phyloP scores from a whole-genome alignment of 1,140 invertebrate species.

The Apis cerana region DNA sequence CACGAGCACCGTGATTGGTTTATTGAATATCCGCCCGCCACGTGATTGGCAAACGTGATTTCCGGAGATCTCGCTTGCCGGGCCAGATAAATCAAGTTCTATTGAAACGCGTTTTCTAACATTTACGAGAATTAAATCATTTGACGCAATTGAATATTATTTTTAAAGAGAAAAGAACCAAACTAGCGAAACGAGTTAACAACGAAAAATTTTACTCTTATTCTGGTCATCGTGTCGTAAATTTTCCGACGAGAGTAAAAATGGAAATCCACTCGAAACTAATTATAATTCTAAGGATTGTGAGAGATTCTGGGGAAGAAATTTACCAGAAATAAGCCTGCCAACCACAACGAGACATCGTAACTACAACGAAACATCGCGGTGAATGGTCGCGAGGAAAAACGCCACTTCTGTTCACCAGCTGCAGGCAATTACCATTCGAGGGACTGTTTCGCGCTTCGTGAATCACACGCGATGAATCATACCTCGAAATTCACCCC shows the following conservation, averaged over 20 bases:
- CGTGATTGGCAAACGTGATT: constrained; percentile 76
- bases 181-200: not conserved
- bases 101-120: not conserved
- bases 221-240: no score
- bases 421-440: constrained; percentile 30
- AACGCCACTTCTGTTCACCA: not conserved
- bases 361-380: not conserved
- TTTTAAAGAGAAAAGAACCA: not conserved
- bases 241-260: no score
- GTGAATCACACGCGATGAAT: constrained; percentile 44
- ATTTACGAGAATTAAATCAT: not conserved
- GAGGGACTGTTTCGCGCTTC: not conserved
- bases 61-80: constrained; percentile 58
- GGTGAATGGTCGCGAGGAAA: not conserved
- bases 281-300: not conserved
- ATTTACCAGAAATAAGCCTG: constrained; percentile 5
- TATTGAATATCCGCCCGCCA: constrained; percentile 70
- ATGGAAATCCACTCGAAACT: not conserved
- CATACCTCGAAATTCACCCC: constrained; percentile 38
- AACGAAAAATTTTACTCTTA: no score
- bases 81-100: constrained; percentile 22
- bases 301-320: no score
- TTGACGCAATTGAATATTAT: not conserved
- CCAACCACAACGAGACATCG: not conserved
- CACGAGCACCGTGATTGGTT: constrained; percentile 1